phyloP scores from a whole-genome alignment of 2,113 vertebrate species.

The Verasper variegatus region DNA sequence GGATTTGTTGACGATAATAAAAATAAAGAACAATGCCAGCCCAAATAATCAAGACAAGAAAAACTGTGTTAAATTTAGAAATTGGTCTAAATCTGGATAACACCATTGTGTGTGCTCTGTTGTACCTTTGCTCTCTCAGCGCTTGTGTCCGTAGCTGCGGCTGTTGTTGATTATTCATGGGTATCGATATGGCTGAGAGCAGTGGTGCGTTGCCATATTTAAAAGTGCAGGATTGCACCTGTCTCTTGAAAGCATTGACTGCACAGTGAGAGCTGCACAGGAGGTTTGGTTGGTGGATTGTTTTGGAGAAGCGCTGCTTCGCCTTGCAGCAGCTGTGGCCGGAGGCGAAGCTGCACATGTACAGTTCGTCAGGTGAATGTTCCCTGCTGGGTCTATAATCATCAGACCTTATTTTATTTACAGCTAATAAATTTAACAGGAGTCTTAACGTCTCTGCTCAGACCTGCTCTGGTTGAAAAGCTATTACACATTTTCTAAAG shows the following conservation, averaged over 20 bases:
- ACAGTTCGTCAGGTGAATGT: conserved; percentile 24
- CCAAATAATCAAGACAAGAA: too few relatives aligned
- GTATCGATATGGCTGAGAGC: conserved; percentile 66
- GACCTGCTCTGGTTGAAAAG: conserved; percentile 36
- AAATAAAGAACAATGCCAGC: too few relatives aligned
- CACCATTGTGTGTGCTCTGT: background rate
- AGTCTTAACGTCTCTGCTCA: conserved; percentile 2
- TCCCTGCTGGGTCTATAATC: conserved; percentile 21
- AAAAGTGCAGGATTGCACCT: conserved; percentile 67
- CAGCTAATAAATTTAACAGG: conserved; percentile 14
- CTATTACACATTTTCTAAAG: conserved; percentile 7
- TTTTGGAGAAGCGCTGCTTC: conserved; percentile 10
- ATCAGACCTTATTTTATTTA: conserved; percentile 30
- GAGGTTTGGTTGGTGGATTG: conserved; percentile 1
- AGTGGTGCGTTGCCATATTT: conserved; percentile 54
- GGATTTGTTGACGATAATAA: too few relatives aligned
- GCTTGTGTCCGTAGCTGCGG: conserved; percentile 40
- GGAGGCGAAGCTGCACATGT: background rate
- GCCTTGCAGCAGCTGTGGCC: conserved; percentile 2
- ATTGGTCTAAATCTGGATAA: background rate
- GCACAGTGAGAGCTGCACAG: background rate
- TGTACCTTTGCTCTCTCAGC: conserved; percentile 14
- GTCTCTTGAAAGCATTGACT: conserved; percentile 21
- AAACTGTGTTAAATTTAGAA: background rate
- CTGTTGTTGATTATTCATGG: conserved; percentile 72